A percentile compares a stretch with the other conserved stretches of the same genome.
Evolutionary conservation across 2,888 invertebrate genomes (phyloP).

Genomic region (Cheilosia vernalis): DNA sequence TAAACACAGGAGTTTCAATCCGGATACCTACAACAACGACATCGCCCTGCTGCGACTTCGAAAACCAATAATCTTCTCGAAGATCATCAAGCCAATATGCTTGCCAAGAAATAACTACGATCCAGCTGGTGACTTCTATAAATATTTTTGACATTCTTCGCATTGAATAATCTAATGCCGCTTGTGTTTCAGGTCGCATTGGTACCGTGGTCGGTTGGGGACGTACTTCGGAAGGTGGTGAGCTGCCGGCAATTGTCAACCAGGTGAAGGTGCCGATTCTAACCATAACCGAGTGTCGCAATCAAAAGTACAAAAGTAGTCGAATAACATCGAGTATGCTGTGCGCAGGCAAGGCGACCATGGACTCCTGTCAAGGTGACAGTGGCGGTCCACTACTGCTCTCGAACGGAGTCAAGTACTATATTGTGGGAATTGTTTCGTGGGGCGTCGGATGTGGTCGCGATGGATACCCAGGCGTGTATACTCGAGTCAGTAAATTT

Average conservation of each 20-base stretch:
- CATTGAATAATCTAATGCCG: slow-evolving; percentile 30
- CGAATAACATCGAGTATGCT: slow-evolving; percentile 93
- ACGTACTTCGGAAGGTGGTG: slow-evolving; percentile 91
- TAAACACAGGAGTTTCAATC: slow-evolving; percentile 92
- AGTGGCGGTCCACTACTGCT: slow-evolving; percentile 93
- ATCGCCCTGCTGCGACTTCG: slow-evolving; percentile 91
- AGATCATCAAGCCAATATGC: slow-evolving; percentile 87
- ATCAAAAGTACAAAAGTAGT: slow-evolving; percentile 92
- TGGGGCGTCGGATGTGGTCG: slow-evolving; percentile 89
- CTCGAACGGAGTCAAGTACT: slow-evolving; percentile 89
- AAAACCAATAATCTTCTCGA: slow-evolving; percentile 90
- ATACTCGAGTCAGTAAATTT: slow-evolving; percentile 84
- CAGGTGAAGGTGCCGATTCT: slow-evolving; percentile 94
- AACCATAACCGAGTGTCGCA: slow-evolving; percentile 90
- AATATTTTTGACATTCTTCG: not conserved
- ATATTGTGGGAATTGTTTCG: slow-evolving; percentile 93
- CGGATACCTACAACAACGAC: slow-evolving; percentile 93
- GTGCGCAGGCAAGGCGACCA: slow-evolving; percentile 91
- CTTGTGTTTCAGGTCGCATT: slow-evolving; percentile 79
- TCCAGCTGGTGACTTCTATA: slow-evolving; percentile 85
- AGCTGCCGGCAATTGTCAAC: slow-evolving; percentile 90
- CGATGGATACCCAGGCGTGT: slow-evolving; percentile 84
- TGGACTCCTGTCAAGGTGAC: slow-evolving; percentile 95
- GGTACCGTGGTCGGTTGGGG: slow-evolving; percentile 95
- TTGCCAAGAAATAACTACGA: slow-evolving; percentile 85